Evolutionary conservation across 2,113 vertebrate genomes (phyloP), one percentile per base, ranked within the genome.

Genomic region (Pleuronectes platessa): DNA sequence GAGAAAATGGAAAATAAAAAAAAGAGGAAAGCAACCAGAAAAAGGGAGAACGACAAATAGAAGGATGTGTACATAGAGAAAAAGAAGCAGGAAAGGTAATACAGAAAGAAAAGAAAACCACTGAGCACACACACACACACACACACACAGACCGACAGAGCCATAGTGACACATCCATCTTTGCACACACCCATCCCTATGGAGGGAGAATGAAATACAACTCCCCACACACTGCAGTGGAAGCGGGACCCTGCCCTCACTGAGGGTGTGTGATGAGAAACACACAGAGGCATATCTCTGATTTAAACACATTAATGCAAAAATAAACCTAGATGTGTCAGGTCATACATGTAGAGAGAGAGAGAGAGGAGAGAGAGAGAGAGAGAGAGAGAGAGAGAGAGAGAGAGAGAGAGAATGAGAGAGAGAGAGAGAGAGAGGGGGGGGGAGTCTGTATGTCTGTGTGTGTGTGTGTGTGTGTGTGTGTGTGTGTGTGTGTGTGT

Each of bases 221-320:
- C 45, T 78, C 85, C 64, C 65, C 20, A 47, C 31, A 77, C 74
- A 61, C 63, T 83, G 74, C 71, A 37, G 62, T 17, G 42, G 23
- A 63, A 51, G 35, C 71, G 71, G 62, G 66, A 63, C 71, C 66
- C 24, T 61, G 64, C 71, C 67, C 69, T 73, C 23, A 66, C 61
- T 24, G 54, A 31, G 31, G 88, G 67, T 81, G 51, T 74, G 60
- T 47, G 68, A 77, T 61, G 40, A 61, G 31, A 4, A n/a, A 66
- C 42, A 55, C 55, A 11, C 35, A 58, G 15, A 61, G 13, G 21
- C 14, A n/a, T 4, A 37, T 66, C 21, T 26, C 42, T 31, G 31
- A 31, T 31, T 31, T 2, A 42, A 53, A 61, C 65, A 17, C 40
- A 55, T 23, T 14, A 9, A 40, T 56, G 59, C 26, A 65, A 54